Base-by-base conservation (phyloP, 37 sponge, comb jelly and placozoan species). In the Halichondria panicea region DNA sequence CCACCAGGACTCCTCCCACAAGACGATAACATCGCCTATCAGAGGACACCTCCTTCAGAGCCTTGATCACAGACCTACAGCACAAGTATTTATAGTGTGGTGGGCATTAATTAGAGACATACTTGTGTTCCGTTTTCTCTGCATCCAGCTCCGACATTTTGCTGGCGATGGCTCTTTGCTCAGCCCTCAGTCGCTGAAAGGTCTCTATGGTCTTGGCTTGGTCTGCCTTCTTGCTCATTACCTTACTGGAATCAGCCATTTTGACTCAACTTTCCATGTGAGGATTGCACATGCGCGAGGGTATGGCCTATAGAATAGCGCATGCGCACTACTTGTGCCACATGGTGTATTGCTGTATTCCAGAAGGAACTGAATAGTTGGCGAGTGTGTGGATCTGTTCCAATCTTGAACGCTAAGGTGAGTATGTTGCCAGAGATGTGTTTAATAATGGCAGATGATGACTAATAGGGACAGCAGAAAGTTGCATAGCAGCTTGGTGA, bases 1-100 rank as follows among this genome's bases (percentile, higher is more conserved):
- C 99, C 65, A 93, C 88, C 63, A 98, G 63, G 44, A 98, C 93
- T 19, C 96, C 96, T 41, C 96, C 96, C 63, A 98, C 85, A 68
- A 89, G 74, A 24, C 94, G 78, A 54, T 93, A 98, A 80, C 99
- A 98, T 55, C 74, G 76, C 43, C 97, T 78, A 1, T 81, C 81
- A 1, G 87, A 71, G 8, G 82, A 85, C 30, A 87, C 65, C 11
- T 83, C 89, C 45, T 89, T 92, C 30, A 96, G 66, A 2, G 90
- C 62, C 2, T 89, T 91, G 1, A 96, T 66, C 22, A 96, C 97
- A 28, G 90, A 37, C n/a, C 95, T 93, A 54, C 43, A 25, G 7
- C 61, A 22, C 27, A 8, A 8, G 27, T 7, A n/a, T 18, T 59
- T n/a, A n/a, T n/a, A n/a, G 9, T 32, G 12, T 36, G 12, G 32